A percentile compares a stretch with the other conserved stretches of the same genome.
phyloP scores from a whole-genome alignment of 2,888 invertebrate species.

The Drosophila gaucha region DNA sequence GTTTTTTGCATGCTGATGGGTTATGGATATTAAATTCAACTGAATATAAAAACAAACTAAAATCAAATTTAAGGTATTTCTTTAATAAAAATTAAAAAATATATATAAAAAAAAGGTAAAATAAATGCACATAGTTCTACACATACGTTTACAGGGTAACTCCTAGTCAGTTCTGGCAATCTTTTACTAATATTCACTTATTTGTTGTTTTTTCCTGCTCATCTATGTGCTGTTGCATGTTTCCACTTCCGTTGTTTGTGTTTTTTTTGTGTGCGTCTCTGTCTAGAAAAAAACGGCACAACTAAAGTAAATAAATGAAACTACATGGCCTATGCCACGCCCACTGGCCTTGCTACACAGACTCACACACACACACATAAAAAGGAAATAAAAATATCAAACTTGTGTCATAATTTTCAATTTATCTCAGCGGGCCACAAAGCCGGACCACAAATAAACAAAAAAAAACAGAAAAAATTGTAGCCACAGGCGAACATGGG shows the following conservation, averaged over 20 bases:
- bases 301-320: constrained; percentile 37
- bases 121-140: too few relatives aligned
- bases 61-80: constrained; percentile 1
- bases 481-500: constrained; percentile 49
- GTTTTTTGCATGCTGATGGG: constrained; percentile 11
- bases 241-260: constrained; percentile 39
- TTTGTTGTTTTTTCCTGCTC: constrained; percentile 11
- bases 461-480: constrained; percentile 5
- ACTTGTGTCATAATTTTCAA: constrained; percentile 64
- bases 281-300: not conserved
- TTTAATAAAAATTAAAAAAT: not conserved
- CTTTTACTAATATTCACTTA: not conserved
- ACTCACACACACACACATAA: not conserved
- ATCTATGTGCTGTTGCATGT: constrained; percentile 20
- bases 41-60: constrained; percentile 8
- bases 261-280: constrained; percentile 12
- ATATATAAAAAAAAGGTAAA: not conserved
- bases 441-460: constrained; percentile 59
- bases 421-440: constrained; percentile 42
- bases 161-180: not conserved
- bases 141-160: constrained; percentile 17
- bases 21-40: constrained; percentile 16
- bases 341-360: constrained; percentile 45
- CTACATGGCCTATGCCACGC: constrained; percentile 19
- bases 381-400: constrained; percentile 38